These are phyloP conservation scores for Ornithoptera priamus DNA, from an alignment of 2,888 invertebrate genomes.

Conservation along the genomic window DNA sequence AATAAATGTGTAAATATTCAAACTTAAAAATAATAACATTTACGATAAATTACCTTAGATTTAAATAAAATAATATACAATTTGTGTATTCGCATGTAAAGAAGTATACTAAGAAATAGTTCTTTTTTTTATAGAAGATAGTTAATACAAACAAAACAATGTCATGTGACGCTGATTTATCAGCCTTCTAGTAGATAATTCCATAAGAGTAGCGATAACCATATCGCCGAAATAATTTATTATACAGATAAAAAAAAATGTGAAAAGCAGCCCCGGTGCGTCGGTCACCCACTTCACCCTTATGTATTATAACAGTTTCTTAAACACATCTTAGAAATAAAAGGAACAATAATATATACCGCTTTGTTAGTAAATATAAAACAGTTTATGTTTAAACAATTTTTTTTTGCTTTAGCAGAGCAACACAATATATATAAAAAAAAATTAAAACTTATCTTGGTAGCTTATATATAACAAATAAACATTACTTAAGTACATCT, in stretches of 20 bases:
- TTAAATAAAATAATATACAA: background rate
- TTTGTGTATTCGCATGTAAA: background rate
- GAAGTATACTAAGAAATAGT: constrained; percentile 34
- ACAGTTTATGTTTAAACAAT: background rate
- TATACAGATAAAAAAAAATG: constrained; percentile 8
- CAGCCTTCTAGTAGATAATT: constrained; percentile 32
- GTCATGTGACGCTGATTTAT: constrained; percentile 26
- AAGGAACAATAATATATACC: constrained; percentile 1
- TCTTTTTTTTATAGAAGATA: constrained; percentile 37
- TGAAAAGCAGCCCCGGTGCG: constrained; percentile 11
- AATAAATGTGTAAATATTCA: background rate
- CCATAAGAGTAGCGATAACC: constrained; percentile 33
- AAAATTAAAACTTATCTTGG: background rate
- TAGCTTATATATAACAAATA: background rate
- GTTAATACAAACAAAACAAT: constrained; percentile 54
- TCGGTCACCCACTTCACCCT: background rate
- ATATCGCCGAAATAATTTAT: constrained; percentile 10
- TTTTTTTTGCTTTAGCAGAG: background rate
- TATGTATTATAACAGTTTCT: background rate
- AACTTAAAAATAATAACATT: background rate
- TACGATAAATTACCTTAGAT: constrained; percentile 7
- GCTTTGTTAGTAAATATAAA: background rate
- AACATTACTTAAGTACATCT: no score
- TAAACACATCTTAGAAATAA: background rate
- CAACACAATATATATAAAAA: background rate